Conservation (phyloP, 2,888 invertebrate genomes). For the Monopis laevigella region DNA sequence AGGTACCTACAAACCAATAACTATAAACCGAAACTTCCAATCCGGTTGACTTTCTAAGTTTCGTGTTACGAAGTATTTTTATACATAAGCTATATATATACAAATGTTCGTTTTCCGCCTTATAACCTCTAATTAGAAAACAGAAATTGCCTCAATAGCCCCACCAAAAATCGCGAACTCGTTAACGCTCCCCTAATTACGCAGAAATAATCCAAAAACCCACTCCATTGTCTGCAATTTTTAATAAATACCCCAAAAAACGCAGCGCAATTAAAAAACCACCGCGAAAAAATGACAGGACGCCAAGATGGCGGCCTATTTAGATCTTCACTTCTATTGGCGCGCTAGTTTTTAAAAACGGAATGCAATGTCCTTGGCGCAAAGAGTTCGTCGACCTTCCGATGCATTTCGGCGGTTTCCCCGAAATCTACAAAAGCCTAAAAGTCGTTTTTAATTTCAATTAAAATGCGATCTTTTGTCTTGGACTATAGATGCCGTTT, state of each 20-base stretch:
- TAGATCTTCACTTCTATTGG: slow-evolving; percentile 64
- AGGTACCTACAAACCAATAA: too few species aligned
- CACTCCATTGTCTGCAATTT: slow-evolving; percentile 42
- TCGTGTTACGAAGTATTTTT: too few species aligned
- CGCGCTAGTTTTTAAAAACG: slow-evolving; percentile 64
- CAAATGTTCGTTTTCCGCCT: too few species aligned
- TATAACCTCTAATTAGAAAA: background rate
- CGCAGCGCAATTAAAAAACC: slow-evolving; percentile 19
- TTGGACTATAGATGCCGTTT: background rate
- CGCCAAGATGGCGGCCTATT: slow-evolving; percentile 64
- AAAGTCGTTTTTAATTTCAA: background rate
- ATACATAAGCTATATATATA: too few species aligned
- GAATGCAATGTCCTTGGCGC: slow-evolving; percentile 66
- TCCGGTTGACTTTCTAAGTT: too few species aligned
- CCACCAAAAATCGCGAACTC: slow-evolving; percentile 25
- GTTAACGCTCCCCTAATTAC: slow-evolving; percentile 59
- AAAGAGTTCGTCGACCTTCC: slow-evolving; percentile 60
- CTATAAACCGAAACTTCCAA: too few species aligned
- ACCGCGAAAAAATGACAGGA: slow-evolving; percentile 49
- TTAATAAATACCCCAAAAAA: slow-evolving; percentile 32
- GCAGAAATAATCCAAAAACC: slow-evolving; percentile 48
- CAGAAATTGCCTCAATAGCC: background rate
- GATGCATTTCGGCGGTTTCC: slow-evolving; percentile 64
- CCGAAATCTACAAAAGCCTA: slow-evolving; percentile 32
- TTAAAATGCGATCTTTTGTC: slow-evolving; percentile 1